A percentile compares a stretch with the other conserved stretches of the same genome.
Conservation (phyloP, 2,113 vertebrate genomes). For the Baryphthengus martii region DNA sequence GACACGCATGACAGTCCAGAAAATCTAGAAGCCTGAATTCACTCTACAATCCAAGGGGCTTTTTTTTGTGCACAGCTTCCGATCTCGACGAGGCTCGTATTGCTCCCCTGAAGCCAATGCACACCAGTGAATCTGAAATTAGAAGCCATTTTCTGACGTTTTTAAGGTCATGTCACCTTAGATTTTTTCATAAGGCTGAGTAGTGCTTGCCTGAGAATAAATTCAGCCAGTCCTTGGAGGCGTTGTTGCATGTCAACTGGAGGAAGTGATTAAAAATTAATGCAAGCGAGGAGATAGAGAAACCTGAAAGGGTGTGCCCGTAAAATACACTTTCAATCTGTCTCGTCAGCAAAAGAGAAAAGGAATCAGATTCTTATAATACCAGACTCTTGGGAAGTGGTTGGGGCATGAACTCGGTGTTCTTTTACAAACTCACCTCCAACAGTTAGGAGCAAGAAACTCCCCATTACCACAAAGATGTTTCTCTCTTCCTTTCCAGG, state of each 20-base stretch:
- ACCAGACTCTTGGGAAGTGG: constrained; percentile 54
- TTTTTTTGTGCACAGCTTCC: not conserved
- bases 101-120: not conserved
- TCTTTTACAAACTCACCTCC: not conserved
- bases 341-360: constrained; percentile 73
- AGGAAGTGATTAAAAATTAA: constrained; percentile 89
- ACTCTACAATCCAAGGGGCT: not conserved
- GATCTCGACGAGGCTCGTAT: not conserved
- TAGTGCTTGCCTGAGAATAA: not conserved
- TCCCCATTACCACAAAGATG: not conserved
- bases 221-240: not conserved
- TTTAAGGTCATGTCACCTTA: constrained; percentile 53
- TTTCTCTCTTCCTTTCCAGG: not conserved
- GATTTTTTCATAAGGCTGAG: constrained; percentile 15
- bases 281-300: constrained; percentile 81
- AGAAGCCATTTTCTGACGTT: not conserved
- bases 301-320: constrained; percentile 82
- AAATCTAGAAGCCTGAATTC: not conserved
- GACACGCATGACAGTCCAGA: not conserved
- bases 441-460: not conserved
- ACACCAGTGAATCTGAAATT: not conserved
- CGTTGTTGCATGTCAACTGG: constrained; percentile 68
- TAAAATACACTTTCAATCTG: constrained; percentile 79
- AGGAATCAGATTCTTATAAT: constrained; percentile 50
- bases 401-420: constrained; percentile 37